Evolutionary conservation across 2,888 invertebrate species (phyloP).

Genomic region (Nemoura dubitans): DNA sequence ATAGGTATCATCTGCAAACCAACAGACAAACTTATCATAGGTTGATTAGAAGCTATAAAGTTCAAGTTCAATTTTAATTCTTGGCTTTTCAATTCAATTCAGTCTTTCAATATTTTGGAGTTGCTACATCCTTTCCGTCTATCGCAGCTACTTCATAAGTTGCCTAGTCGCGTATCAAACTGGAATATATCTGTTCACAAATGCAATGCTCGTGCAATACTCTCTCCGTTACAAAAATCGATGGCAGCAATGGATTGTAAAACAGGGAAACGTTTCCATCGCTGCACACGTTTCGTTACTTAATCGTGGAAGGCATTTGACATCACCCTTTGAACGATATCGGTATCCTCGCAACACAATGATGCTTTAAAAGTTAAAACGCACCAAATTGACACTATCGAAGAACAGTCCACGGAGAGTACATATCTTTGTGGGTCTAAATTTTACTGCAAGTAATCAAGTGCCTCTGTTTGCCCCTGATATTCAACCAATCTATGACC

Average conservation of each 20-base stretch:
- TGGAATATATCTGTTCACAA: not conserved
- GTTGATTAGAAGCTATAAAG: slow-evolving; percentile 26
- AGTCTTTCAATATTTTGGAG: slow-evolving; percentile 39
- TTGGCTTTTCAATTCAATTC: slow-evolving; percentile 39
- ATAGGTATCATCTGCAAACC: not conserved
- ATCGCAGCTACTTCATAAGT: not conserved
- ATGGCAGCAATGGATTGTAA: not conserved
- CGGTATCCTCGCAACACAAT: not conserved
- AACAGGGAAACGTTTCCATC: not conserved
- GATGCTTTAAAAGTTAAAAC: not conserved
- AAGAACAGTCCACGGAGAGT: not conserved
- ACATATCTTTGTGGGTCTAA: not conserved
- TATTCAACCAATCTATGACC: not conserved
- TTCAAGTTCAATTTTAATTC: slow-evolving; percentile 24
- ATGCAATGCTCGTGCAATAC: not conserved
- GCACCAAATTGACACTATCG: not conserved
- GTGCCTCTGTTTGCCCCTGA: not conserved
- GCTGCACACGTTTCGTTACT: not conserved
- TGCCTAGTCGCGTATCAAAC: not conserved
- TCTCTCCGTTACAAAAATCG: not conserved
- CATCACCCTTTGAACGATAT: not conserved
- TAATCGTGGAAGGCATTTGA: not conserved
- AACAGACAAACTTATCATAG: not conserved
- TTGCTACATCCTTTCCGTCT: not conserved
- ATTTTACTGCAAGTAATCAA: not conserved